Percentiles rank a stretch among this genome's conserved stretches.
Evolutionary conservation across 2,888 invertebrate species (phyloP).

Genomic region (Phorcus lineatus): DNA sequence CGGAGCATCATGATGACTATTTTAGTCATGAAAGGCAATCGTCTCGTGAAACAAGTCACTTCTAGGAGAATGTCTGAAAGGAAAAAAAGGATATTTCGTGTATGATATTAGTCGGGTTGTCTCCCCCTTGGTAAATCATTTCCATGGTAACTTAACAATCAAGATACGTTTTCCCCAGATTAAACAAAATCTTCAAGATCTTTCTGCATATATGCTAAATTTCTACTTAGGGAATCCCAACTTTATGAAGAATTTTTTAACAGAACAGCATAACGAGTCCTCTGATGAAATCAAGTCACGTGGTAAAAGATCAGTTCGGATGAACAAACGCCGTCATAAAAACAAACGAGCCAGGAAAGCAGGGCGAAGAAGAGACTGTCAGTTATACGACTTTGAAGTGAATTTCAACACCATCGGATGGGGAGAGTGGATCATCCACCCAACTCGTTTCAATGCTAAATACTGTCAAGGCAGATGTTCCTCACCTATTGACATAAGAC

Average conservation of each 20-base stretch:
- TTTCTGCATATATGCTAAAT: no score
- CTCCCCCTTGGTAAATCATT: conserved; percentile 47
- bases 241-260: no score
- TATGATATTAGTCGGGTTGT: conserved; percentile 48
- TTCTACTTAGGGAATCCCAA: no score
- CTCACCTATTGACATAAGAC: conserved; percentile 56
- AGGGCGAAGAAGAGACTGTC: conserved; percentile 51
- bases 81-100: conserved; percentile 40
- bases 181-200: no score
- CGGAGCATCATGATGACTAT: no score
- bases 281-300: neutral
- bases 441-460: conserved; percentile 68
- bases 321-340: conserved; percentile 23
- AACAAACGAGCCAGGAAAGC: conserved; percentile 42
- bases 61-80: no score
- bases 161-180: neutral
- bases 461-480: conserved; percentile 70
- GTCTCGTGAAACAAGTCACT: no score
- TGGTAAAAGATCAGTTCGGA: neutral
- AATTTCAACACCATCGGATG: conserved; percentile 72
- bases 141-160: conserved; percentile 55
- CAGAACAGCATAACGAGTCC: no score
- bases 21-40: no score
- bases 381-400: conserved; percentile 62
- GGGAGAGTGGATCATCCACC: conserved; percentile 72